Base-by-base conservation (phyloP, 2,113 vertebrate genomes). In the Otolemur garnettii region DNA sequence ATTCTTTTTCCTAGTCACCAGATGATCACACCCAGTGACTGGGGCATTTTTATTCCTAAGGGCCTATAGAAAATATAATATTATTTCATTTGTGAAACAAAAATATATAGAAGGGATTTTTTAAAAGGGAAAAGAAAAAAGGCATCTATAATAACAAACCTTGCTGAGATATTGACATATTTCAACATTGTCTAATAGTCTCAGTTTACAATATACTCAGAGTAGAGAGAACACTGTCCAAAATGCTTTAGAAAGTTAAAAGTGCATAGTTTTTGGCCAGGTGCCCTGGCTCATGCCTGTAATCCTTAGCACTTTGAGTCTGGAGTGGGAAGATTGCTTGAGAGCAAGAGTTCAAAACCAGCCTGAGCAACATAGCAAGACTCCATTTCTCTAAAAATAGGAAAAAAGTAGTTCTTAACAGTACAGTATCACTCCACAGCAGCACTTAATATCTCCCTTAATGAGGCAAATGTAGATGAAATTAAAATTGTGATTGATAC, bases 11-110 rank as follows among this genome's bases (percentile, higher is more conserved):
- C 38, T 35, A 4, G 8, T 3, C 21, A 38, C 14, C 53, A 45
- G 59, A 4, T 59, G 8, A 2, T 45, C 33, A 18, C n/a, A 4
- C 18, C 30, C 5, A 71, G 53, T 82, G 53, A 62, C 53, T 55
- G n/a, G 45, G 60, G 30, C 57, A 19, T 77, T 68, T 60, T 71
- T 55, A 71, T 26, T n/a, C 42, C 59, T 30, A 10, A 85, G 53
- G 68, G 38, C 66, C 50, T 2, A 9, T 69, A 22, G 19, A 45
- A 91, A 84, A 82, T 81, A 77, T 26, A 30, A 33, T 55, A 26
- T 8, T 77, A 1, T 82, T 90, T 71, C 18, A 64, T 75, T 86
- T 92, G 30, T 68, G 72, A 94, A 80, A 89, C 50, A 89, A 50
- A 55, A 74, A 69, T 75, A 66, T 26, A 80, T 18, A 33, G 18